These are phyloP conservation scores for Myrmophylax atrothorax DNA, from an alignment of 2,113 vertebrate genomes.

Conservation along the genomic window DNA sequence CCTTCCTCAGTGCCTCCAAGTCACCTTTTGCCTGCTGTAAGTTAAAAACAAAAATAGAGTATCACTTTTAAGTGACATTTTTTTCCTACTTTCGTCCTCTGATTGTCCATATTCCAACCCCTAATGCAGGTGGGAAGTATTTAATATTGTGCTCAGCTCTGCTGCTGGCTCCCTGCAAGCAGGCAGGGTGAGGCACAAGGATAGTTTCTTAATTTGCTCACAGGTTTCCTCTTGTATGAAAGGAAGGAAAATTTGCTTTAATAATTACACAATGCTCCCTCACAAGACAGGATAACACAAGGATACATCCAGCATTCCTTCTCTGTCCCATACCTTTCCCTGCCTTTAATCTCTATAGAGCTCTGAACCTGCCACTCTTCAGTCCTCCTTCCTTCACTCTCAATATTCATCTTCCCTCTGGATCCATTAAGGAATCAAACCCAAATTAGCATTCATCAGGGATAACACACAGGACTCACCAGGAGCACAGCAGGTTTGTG, in stretches of 20 bases:
- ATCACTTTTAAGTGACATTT: background rate
- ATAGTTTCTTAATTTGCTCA: background rate
- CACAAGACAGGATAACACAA: background rate
- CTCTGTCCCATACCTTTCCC: background rate
- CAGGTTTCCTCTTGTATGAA: background rate
- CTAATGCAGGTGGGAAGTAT: background rate
- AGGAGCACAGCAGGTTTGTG: background rate
- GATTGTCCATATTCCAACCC: background rate
- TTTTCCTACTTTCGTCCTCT: background rate
- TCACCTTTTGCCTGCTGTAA: background rate
- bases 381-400: background rate
- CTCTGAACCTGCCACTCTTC: background rate
- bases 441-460: background rate
- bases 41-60: background rate
- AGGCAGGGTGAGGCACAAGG: background rate
- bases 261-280: background rate
- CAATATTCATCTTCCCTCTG: background rate
- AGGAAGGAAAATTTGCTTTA: background rate
- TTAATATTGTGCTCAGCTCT: background rate
- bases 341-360: background rate
- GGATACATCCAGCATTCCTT: background rate
- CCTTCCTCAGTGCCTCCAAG: background rate
- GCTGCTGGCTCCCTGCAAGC: background rate
- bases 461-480: accelerated
- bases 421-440: background rate